Percentiles rank a stretch among this genome's conserved stretches.
Conservation (phyloP, 2,888 invertebrate genomes). For the Aphrophora alni region DNA sequence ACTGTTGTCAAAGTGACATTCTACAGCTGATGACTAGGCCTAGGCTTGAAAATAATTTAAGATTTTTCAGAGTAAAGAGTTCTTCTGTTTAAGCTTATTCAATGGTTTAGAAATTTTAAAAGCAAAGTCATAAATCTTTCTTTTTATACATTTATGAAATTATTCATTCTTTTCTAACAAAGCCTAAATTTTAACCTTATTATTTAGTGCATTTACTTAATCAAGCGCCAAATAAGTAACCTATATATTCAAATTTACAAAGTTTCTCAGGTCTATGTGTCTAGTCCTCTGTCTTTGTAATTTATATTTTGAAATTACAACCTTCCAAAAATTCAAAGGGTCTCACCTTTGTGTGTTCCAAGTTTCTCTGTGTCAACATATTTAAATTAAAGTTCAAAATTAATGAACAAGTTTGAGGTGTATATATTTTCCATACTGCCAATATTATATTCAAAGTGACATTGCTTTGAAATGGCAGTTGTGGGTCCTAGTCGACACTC, state of each 20-base stretch:
- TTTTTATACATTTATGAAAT: too few relatives aligned
- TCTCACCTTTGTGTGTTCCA: neutral
- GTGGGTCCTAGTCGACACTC: slow-evolving; percentile 90
- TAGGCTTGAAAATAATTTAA: slow-evolving; percentile 26
- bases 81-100: neutral
- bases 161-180: too few relatives aligned
- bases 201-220: neutral
- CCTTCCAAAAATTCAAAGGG: neutral
- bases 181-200: neutral
- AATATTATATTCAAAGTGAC: slow-evolving; percentile 7
- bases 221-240: neutral
- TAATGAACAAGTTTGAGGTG: neutral
- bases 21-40: slow-evolving; percentile 35
- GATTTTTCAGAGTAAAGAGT: neutral
- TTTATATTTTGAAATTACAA: neutral
- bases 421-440: neutral
- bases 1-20: slow-evolving; percentile 15
- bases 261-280: neutral
- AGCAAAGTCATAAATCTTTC: too few relatives aligned
- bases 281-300: neutral
- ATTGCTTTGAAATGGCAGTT: slow-evolving; percentile 69
- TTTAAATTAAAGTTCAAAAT: neutral
- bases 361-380: neutral
- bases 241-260: neutral
- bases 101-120: neutral